Evolutionary conservation across 2,888 invertebrate species (phyloP), one percentile per base, ranked within the genome.

Genomic region (Brenthis ino): DNA sequence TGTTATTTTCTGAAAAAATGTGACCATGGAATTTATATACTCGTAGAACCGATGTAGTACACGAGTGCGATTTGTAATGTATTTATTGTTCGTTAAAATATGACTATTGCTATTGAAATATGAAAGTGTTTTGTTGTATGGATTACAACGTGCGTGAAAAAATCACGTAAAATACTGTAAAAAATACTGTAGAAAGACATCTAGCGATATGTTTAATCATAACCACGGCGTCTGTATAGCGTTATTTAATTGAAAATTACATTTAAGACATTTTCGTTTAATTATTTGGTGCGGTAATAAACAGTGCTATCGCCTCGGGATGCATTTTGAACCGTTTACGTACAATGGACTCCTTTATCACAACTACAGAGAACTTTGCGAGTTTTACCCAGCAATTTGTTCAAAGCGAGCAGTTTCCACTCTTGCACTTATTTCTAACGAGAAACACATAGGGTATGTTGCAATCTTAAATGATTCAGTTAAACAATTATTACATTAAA

Each of bases 371-470:
- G 73, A 75, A 76, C 75, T 68, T 67, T 77, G 74, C 74, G 76
- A 75, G 75, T 72, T 73, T 75, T 76, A 72, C 79, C 77, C 77
- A 76, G 79, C 81, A 81, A 82, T 84, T 85, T 84, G 81, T 80
- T 79, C 79, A 79, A 83, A 85, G 78, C 80, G 78, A 80, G 77
- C 79, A 78, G 77, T 80, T 78, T 78, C 77, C 71, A 76, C 76
- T 68, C 72, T 75, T 70, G 76, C 80, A 82, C 83, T 85, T 86
- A 84, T 85, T 82, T 83, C 77, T 72, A 74, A 74, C 79, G 79
- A 79, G 78, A 80, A 81, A 76, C 77, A 76, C 74, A 72, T 65
- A 80, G 80, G 75, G 77, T 76, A 74, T 73, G 67, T 72, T 77
- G 76, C 77, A 78, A 78, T 77, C 76, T 74, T 72, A 67, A 75